These are phyloP conservation scores for Daktulosphaira vitifoliae DNA, from an alignment of 1,140 invertebrate species.

Conservation along the genomic window DNA sequence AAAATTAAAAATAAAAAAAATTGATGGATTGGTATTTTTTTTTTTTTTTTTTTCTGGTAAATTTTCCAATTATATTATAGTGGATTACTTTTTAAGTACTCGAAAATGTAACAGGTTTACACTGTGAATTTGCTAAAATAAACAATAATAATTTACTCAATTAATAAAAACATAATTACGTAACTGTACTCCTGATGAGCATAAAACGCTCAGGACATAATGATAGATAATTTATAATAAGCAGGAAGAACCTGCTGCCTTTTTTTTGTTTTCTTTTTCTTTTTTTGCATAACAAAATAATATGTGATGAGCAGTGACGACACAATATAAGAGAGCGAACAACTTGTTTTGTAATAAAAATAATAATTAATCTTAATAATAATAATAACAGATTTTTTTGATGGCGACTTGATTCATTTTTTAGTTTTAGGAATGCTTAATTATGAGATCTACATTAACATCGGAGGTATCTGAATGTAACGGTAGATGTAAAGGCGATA, in stretches of 20 bases:
- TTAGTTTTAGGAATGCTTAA: conserved; percentile 48
- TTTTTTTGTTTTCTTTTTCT: conserved; percentile 6
- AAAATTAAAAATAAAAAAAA: conserved; percentile 20
- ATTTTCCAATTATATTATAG: too few relatives aligned
- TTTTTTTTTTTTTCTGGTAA: conserved; percentile 15
- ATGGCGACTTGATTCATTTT: conserved; percentile 15
- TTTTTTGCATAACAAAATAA: conserved; percentile 16
- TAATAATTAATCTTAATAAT: conserved; percentile 14
- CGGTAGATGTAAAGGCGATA: conserved; percentile 98
- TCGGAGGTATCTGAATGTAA: conserved; percentile 81
- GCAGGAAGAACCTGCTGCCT: background rate
- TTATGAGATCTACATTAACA: conserved; percentile 41
- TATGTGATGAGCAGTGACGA: conserved; percentile 29
- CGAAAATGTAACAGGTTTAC: conserved; percentile 32
- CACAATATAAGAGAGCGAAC: conserved; percentile 25
- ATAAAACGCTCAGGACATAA: conserved; percentile 19
- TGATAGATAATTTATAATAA: background rate
- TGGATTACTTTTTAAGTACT: conserved; percentile 29
- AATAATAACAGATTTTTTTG: conserved; percentile 18
- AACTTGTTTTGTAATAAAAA: conserved; percentile 8
- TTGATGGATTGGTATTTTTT: background rate
- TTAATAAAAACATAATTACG: conserved; percentile 33
- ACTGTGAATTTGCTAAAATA: conserved; percentile 31
- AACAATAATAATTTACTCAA: conserved; percentile 25
- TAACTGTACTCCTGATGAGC: conserved; percentile 19